A percentile compares a stretch with the other conserved stretches of the same genome.
phyloP scores from a whole-genome alignment of 2,888 invertebrate species.

The Morpho helenor region DNA sequence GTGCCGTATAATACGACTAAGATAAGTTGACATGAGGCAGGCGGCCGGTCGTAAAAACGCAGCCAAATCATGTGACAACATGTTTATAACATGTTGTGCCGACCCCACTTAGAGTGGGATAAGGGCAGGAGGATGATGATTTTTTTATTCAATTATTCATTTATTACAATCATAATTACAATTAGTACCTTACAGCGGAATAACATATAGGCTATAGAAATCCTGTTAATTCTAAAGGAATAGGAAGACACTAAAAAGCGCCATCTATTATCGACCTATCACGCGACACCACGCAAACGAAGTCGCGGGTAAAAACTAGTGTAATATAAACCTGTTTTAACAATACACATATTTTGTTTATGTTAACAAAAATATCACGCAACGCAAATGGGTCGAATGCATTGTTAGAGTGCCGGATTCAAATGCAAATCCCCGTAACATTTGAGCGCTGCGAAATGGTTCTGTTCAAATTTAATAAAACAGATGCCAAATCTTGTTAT shows the following conservation, averaged over 20 bases:
- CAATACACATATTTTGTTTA: background rate
- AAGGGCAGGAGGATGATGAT: too few species aligned
- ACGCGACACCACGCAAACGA: too few species aligned
- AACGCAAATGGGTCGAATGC: background rate
- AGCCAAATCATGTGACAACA: too few species aligned
- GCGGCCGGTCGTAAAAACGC: too few species aligned
- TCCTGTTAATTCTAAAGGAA: background rate
- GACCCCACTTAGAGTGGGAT: too few species aligned
- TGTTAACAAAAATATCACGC: background rate
- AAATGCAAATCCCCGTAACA: conserved; percentile 5
- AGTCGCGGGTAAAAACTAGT: too few species aligned
- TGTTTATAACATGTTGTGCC: too few species aligned
- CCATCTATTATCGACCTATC: too few species aligned
- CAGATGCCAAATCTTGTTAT: conserved; percentile 7
- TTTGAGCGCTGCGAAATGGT: conserved; percentile 11
- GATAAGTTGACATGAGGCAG: too few species aligned
- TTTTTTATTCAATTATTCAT: too few species aligned
- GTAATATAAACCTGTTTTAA: background rate
- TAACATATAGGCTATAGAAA: background rate
- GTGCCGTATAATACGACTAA: too few species aligned
- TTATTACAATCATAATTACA: too few species aligned
- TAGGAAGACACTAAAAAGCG: background rate
- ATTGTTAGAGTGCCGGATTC: conserved; percentile 4
- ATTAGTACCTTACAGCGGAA: background rate
- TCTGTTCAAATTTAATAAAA: conserved; percentile 14